Evolutionary conservation across 2,888 invertebrate genomes (phyloP).

Genomic region (Griposia aprilina): DNA sequence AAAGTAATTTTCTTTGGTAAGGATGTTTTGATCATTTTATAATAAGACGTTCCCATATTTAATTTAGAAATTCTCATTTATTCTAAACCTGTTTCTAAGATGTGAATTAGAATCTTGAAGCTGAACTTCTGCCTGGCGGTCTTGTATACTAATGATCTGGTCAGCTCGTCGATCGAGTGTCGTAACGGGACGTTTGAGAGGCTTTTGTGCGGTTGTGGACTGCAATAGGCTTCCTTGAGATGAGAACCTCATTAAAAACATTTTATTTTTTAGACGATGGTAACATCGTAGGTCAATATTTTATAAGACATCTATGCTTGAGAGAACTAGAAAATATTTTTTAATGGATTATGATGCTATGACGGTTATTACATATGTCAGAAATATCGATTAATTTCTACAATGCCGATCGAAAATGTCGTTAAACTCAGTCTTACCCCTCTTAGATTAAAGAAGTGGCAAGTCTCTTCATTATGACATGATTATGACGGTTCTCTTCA

Average conservation of each 20-base stretch:
- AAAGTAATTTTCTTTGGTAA: slow-evolving; percentile 4
- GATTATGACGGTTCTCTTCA: slow-evolving; percentile 24
- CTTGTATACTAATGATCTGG: background rate
- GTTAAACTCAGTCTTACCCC: background rate
- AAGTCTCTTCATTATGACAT: slow-evolving; percentile 32
- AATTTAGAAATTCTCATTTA: background rate
- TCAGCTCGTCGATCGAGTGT: background rate
- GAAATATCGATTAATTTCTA: background rate
- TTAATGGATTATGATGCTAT: background rate
- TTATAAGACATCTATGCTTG: background rate
- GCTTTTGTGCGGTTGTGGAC: background rate
- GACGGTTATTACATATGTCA: background rate
- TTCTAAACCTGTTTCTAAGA: background rate
- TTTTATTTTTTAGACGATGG: background rate
- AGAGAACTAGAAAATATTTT: background rate
- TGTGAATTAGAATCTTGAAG: background rate
- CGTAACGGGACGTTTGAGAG: background rate
- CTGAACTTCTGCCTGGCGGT: background rate
- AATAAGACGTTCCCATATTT: background rate
- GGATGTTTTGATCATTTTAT: background rate
- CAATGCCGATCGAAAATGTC: background rate
- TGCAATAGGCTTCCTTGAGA: background rate
- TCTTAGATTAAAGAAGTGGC: slow-evolving; percentile 34
- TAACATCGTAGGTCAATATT: background rate
- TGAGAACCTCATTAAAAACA: slow-evolving; percentile 1